phyloP scores from a whole-genome alignment of 2,888 invertebrate genomes.

The Serrognathus titanus region DNA sequence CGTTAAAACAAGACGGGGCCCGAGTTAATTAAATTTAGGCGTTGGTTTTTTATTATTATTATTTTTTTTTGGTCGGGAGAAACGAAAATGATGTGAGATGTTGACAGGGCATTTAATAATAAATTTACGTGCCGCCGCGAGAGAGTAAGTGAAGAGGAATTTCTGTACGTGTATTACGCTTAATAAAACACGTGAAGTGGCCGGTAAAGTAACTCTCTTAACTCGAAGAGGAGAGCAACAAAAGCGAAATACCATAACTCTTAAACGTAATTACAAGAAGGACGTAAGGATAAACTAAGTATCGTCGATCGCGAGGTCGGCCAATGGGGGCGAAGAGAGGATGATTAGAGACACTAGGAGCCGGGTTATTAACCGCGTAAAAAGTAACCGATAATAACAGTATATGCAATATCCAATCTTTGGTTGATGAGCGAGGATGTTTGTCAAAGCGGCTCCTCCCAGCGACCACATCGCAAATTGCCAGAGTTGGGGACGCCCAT shows the following conservation, averaged over 20 bases:
- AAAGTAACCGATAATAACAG: slow-evolving; percentile 39
- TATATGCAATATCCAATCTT: slow-evolving; percentile 40
- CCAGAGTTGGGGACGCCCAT: slow-evolving; percentile 39
- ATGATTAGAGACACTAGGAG: slow-evolving; percentile 27
- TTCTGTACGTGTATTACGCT: neutral
- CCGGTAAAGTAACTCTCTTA: neutral
- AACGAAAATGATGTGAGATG: too few relatives aligned
- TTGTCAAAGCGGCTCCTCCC: slow-evolving; percentile 35
- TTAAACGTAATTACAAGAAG: slow-evolving; percentile 20
- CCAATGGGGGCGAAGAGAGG: slow-evolving; percentile 16
- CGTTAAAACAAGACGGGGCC: too few relatives aligned
- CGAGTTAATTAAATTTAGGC: too few relatives aligned
- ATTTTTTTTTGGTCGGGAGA: neutral
- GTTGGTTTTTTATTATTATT: neutral
- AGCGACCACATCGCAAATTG: slow-evolving; percentile 34
- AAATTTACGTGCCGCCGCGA: neutral
- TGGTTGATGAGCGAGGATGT: slow-evolving; percentile 39
- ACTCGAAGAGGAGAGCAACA: neutral
- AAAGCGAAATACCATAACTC: slow-evolving; percentile 16
- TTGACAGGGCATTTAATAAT: neutral
- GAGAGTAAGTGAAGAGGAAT: neutral
- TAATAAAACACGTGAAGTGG: too few relatives aligned
- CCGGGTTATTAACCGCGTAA: slow-evolving; percentile 33
- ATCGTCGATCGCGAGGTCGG: slow-evolving; percentile 12
- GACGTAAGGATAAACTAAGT: slow-evolving; percentile 14